Conservation (phyloP, 2,113 vertebrate genomes). For the Bubo scandiacus region DNA sequence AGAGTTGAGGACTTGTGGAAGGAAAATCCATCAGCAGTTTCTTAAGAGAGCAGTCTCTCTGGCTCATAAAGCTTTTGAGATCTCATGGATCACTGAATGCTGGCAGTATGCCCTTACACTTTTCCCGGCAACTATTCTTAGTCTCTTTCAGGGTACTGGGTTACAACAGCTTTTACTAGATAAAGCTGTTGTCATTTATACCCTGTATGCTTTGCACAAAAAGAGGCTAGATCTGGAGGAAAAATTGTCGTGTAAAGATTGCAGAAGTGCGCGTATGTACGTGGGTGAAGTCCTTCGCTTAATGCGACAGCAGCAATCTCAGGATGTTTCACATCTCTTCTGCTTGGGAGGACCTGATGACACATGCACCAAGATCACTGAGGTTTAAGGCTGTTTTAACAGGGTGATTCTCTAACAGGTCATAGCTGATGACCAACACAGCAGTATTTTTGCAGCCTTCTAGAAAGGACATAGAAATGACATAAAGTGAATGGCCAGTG, state of each 20-base stretch:
- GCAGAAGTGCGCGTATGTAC: background rate
- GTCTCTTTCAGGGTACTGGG: background rate
- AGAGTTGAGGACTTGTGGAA: background rate
- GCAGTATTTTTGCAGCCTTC: background rate
- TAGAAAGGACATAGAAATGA: background rate
- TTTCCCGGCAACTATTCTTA: background rate
- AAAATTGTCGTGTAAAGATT: rapidly evolving
- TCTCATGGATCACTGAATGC: background rate
- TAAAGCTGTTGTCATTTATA: background rate
- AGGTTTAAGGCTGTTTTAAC: background rate
- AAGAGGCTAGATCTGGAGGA: background rate
- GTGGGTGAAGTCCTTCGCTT: background rate
- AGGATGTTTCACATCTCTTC: background rate
- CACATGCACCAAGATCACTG: rapidly evolving
- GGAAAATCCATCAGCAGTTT: background rate
- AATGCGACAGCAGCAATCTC: background rate
- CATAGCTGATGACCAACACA: background rate
- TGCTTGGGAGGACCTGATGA: background rate
- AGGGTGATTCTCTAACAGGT: background rate
- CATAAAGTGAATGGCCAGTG: background rate
- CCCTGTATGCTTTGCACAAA: background rate
- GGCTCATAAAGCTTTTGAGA: background rate
- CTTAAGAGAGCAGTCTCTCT: background rate
- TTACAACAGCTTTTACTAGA: background rate
- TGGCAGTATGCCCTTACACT: background rate